Evolutionary conservation across 1,140 invertebrate species (phyloP), one percentile per base, ranked within the genome.

Genomic region (Lamellibrachia luymesi): DNA sequence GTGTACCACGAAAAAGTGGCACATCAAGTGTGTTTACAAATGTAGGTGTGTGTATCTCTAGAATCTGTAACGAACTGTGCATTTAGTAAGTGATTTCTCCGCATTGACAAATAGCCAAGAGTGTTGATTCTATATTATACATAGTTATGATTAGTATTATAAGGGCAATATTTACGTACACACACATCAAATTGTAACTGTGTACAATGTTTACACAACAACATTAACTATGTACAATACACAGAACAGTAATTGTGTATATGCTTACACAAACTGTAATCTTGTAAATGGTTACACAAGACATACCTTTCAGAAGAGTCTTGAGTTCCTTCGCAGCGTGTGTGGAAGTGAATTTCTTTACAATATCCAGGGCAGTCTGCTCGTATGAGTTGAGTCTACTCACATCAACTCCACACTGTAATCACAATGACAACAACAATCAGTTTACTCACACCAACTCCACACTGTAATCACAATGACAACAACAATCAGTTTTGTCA

Each of bases 281-380:
- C 64, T 4, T 80, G 64, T 80, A 80, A 80, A 80, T 22, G 17
- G 64, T 80, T 2, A 80, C 13, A 22, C 64, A 10, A 80, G 2
- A 49, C 92, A 94, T 95, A 96, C 96, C 96, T 96, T 96, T 96
- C 4, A 97, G 94, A 8, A 96, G 93, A 25, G 96, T 95, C 94
- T 97, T 97, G 91, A 97, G 96, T 94, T 97, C 96, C 94, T 95
- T 96, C 50, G 95, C 96, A 13, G 95, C 96, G 90, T 95, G 94
- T 27, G 95, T 95, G 4, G 95, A 94, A n/a, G 96, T 96, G 93
- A 96, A 96, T 93, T 96, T 96, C 91, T 96, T 96, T 27, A 96
- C 96, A 50, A 97, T 96, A 94, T 97, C 96, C 93, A 96, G 94
- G 6, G 96, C 96, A 25, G 96, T 96, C 93, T 97, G 96, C 93